These are phyloP conservation scores for Phacellophora camtschatica DNA, from an alignment of 30 jellyfish, hydroid and myxozoan genomes.

Conservation along the genomic window DNA sequence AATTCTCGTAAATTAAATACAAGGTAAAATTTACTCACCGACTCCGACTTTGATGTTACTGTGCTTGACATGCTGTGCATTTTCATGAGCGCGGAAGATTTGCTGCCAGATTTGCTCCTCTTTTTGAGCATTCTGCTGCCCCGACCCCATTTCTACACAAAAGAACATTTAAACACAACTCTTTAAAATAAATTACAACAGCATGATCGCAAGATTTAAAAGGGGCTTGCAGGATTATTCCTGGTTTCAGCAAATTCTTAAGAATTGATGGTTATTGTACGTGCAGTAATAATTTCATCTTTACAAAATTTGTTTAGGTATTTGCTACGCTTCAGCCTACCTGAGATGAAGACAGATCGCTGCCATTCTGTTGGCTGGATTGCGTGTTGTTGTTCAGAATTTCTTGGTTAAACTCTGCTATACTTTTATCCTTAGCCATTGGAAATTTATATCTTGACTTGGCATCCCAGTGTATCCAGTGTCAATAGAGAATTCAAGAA, in stretches of 20 bases:
- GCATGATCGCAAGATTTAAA: slow-evolving; percentile 19
- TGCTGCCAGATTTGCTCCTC: slow-evolving; percentile 60
- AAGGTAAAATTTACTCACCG: slow-evolving; percentile 21
- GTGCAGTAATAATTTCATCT: slow-evolving; percentile 18
- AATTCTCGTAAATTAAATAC: not conserved
- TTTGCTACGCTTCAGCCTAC: slow-evolving; percentile 43
- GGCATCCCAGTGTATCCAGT: not conserved
- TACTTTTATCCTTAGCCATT: slow-evolving; percentile 60
- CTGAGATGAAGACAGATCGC: slow-evolving; percentile 54
- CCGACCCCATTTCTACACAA: slow-evolving; percentile 72
- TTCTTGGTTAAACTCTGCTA: slow-evolving; percentile 55
- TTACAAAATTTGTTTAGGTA: slow-evolving; percentile 20
- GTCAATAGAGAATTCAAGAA: not conserved
- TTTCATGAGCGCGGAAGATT: slow-evolving; percentile 55
- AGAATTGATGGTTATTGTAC: slow-evolving; percentile 55
- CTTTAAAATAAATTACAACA: not conserved
- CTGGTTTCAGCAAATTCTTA: slow-evolving; percentile 19
- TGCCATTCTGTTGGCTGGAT: slow-evolving; percentile 47
- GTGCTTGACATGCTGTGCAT: slow-evolving; percentile 80
- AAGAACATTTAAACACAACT: too few relatives aligned
- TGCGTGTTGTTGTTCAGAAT: slow-evolving; percentile 39
- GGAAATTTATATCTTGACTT: not conserved
- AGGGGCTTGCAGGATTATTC: slow-evolving; percentile 45
- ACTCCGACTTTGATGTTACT: slow-evolving; percentile 57
- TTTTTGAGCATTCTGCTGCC: slow-evolving; percentile 62